Evolutionary conservation across 2,888 invertebrate species (phyloP).

Genomic region (Choristoneura rosaceana): DNA sequence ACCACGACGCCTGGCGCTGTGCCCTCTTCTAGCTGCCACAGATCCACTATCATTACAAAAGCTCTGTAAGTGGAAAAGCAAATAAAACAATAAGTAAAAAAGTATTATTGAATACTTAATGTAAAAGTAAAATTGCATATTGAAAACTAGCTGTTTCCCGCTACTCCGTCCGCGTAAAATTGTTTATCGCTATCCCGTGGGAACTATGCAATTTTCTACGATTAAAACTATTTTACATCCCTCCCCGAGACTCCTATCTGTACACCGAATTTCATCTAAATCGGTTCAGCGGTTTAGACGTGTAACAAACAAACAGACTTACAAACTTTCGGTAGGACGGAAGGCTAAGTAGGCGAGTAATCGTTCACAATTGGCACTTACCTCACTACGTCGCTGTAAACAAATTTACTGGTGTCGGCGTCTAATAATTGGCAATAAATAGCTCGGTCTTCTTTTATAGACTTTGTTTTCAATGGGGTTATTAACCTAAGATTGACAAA

Average conservation of each 20-base stretch:
- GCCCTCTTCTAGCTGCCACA: slow-evolving; percentile 83
- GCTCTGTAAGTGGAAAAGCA: slow-evolving; percentile 53
- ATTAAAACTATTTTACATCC: too few relatives aligned
- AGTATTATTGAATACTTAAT: too few relatives aligned
- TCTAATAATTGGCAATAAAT: slow-evolving; percentile 84
- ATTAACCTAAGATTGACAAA: slow-evolving; percentile 64
- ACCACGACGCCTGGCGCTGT: slow-evolving; percentile 85
- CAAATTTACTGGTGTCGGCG: slow-evolving; percentile 84
- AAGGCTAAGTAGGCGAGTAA: neutral
- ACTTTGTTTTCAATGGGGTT: slow-evolving; percentile 55
- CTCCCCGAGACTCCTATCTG: too few relatives aligned
- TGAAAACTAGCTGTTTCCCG: too few relatives aligned
- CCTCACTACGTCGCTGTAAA: slow-evolving; percentile 81
- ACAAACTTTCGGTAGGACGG: too few relatives aligned
- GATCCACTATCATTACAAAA: slow-evolving; percentile 67
- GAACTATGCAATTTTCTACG: too few relatives aligned
- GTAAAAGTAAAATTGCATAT: too few relatives aligned
- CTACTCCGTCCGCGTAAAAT: too few relatives aligned
- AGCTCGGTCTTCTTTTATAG: slow-evolving; percentile 79
- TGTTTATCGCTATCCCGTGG: too few relatives aligned
- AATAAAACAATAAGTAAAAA: neutral
- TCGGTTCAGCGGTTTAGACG: too few relatives aligned
- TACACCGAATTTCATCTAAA: too few relatives aligned
- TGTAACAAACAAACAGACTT: too few relatives aligned
- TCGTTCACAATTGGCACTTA: slow-evolving; percentile 45